Percentiles rank a stretch among this genome's conserved stretches.
Evolutionary conservation across 2,888 invertebrate genomes (phyloP).

Genomic region (Spilarctia lutea): DNA sequence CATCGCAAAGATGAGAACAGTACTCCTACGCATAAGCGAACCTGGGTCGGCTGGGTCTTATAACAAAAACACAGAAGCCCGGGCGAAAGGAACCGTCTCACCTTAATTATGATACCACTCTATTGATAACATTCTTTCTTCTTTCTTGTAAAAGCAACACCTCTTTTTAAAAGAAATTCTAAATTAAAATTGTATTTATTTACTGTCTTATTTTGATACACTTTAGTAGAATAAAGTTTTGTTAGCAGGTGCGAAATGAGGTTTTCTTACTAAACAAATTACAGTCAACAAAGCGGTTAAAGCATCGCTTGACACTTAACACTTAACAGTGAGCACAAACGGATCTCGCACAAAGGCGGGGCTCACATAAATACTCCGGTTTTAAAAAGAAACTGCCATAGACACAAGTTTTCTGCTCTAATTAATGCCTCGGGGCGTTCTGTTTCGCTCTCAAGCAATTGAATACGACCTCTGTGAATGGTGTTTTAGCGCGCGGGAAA

Average conservation of each 20-base stretch:
- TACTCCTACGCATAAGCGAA: too few species aligned
- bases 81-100: too few species aligned
- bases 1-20: too few species aligned
- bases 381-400: conserved; percentile 82
- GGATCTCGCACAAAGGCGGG: conserved; percentile 73
- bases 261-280: conserved; percentile 47
- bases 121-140: not conserved
- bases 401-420: conserved; percentile 83
- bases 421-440: conserved; percentile 86
- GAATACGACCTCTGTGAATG: conserved; percentile 81
- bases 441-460: conserved; percentile 80
- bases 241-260: conserved; percentile 30
- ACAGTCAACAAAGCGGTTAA: conserved; percentile 64
- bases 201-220: not conserved
- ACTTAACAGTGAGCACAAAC: conserved; percentile 72
- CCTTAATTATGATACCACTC: too few species aligned
- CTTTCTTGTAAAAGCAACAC: not conserved
- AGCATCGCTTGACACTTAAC: conserved; percentile 73
- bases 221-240: conserved; percentile 10
- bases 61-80: too few species aligned
- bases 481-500: conserved; percentile 79
- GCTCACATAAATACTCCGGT: conserved; percentile 80
- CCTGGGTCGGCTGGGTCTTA: too few species aligned
- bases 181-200: not conserved
- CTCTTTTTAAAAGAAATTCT: not conserved